A percentile compares a stretch with the other conserved stretches of the same genome.
These are phyloP conservation scores for Seira ritae DNA, from an alignment of 2,888 invertebrate genomes.

Conservation along the genomic window DNA sequence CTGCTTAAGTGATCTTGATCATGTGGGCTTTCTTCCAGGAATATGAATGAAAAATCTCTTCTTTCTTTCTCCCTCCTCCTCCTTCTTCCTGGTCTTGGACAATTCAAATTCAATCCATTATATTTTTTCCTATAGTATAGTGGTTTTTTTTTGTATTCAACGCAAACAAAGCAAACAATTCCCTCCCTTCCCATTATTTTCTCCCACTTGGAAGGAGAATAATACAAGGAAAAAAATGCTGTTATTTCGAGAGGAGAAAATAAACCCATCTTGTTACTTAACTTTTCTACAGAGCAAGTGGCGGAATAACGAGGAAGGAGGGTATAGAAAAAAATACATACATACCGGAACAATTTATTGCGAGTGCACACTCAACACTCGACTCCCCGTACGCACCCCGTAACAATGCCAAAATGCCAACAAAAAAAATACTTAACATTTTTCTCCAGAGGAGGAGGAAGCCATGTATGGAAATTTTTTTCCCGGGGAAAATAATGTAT, in stretches of 20 bases:
- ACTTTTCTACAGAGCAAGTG: slow-evolving; percentile 19
- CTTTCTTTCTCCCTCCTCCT: too few species aligned
- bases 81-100: too few species aligned
- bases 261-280: neutral
- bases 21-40: too few species aligned
- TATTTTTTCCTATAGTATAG: too few species aligned
- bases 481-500: neutral
- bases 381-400: slow-evolving; percentile 36
- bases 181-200: slow-evolving; percentile 6
- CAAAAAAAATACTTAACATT: neutral
- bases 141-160: too few species aligned
- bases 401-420: slow-evolving; percentile 32
- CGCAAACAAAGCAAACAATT: neutral
- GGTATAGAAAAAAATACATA: slow-evolving; percentile 44
- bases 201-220: neutral
- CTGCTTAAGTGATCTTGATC: too few species aligned
- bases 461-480: slow-evolving; percentile 10
- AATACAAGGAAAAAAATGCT: too few species aligned
- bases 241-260: too few species aligned
- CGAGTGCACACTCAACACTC: slow-evolving; percentile 37
- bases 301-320: slow-evolving; percentile 57
- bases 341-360: slow-evolving; percentile 60
- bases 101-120: too few species aligned
- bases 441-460: neutral
- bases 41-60: too few species aligned